Percentiles rank a stretch among this genome's conserved stretches.
These are phyloP conservation scores for Geococcyx californianus DNA, from an alignment of 2,113 vertebrate genomes.

Conservation along the genomic window DNA sequence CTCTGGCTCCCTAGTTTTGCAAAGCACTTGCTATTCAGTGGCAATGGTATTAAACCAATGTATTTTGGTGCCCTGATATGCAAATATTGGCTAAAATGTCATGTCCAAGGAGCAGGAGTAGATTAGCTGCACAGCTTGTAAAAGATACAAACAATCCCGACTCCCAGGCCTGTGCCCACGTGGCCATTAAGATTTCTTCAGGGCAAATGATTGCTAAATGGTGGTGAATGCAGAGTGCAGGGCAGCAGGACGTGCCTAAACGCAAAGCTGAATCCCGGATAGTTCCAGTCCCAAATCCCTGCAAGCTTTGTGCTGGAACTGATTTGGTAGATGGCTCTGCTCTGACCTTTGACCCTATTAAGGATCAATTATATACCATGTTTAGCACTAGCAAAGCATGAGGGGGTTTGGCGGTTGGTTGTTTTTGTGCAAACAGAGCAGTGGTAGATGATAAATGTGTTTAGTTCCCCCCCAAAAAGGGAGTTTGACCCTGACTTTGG, in stretches of 20 bases:
- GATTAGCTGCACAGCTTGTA: not conserved
- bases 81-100: not conserved
- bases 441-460: not conserved
- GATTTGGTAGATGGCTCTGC: not conserved
- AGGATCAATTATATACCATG: rapidly evolving
- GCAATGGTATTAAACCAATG: not conserved
- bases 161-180: not conserved
- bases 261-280: not conserved
- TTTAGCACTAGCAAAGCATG: not conserved
- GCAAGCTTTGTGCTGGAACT: not conserved
- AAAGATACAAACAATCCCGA: not conserved
- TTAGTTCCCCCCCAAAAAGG: not conserved
- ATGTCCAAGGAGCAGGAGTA: not conserved
- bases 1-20: not conserved
- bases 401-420: rapidly evolving
- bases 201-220: not conserved
- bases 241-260: not conserved
- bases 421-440: not conserved
- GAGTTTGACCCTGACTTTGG: not conserved
- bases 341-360: not conserved
- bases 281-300: not conserved
- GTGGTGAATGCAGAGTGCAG: not conserved
- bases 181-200: not conserved
- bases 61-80: not conserved
- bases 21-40: not conserved